Evolutionary conservation across 1,140 invertebrate species (phyloP).

Genomic region (Cotesia typhae): DNA sequence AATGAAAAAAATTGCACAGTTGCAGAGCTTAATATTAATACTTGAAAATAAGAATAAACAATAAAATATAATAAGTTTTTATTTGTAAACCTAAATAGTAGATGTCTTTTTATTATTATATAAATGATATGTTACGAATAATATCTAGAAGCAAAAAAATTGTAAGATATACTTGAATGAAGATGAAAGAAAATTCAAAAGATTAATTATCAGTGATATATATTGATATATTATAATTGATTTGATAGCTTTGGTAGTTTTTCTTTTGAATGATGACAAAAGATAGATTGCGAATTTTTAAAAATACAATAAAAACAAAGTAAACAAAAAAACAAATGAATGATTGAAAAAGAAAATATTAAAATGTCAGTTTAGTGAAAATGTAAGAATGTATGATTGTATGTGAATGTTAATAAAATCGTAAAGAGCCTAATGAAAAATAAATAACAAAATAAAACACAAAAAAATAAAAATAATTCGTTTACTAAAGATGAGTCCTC

Average conservation of each 20-base stretch:
- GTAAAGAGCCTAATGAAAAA: slow-evolving; percentile 49
- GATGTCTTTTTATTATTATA: slow-evolving; percentile 36
- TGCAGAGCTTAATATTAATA: slow-evolving; percentile 58
- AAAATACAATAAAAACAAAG: neutral
- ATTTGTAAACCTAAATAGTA: slow-evolving; percentile 58
- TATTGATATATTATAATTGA: slow-evolving; percentile 45
- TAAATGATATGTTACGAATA: slow-evolving; percentile 54
- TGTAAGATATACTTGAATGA: slow-evolving; percentile 59
- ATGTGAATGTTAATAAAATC: slow-evolving; percentile 41
- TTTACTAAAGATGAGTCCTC: slow-evolving; percentile 51
- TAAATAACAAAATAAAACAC: slow-evolving; percentile 26
- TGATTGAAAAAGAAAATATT: slow-evolving; percentile 30
- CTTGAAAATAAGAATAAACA: slow-evolving; percentile 36
- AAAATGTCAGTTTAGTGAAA: slow-evolving; percentile 31
- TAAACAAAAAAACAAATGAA: slow-evolving; percentile 14
- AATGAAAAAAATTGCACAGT: slow-evolving; percentile 43
- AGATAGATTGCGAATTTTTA: neutral
- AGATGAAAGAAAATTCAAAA: slow-evolving; percentile 34
- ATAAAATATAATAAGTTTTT: slow-evolving; percentile 50
- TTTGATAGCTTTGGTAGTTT: slow-evolving; percentile 51
- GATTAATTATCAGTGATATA: slow-evolving; percentile 51
- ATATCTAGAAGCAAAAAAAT: slow-evolving; percentile 55
- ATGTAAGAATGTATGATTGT: slow-evolving; percentile 31
- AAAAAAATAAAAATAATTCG: slow-evolving; percentile 45
- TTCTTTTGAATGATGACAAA: slow-evolving; percentile 24